Percentiles rank a stretch among this genome's conserved stretches.
phyloP scores from a whole-genome alignment of 2,113 vertebrate species.

The Oreocharis arfaki region DNA sequence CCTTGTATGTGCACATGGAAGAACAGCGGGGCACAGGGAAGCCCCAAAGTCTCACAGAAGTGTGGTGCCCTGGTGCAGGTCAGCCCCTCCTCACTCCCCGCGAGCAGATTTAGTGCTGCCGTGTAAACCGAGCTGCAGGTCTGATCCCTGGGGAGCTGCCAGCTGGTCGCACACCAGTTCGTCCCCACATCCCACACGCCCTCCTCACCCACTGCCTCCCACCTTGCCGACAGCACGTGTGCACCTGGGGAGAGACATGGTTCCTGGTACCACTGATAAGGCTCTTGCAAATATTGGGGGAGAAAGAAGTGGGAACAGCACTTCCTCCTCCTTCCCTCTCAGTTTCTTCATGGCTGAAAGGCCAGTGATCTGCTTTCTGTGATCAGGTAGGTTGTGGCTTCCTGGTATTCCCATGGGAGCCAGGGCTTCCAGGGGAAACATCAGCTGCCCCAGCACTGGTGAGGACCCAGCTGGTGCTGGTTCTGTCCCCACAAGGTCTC shows the following conservation, averaged over 20 bases:
- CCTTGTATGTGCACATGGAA: fast-evolving
- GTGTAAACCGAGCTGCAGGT: not conserved
- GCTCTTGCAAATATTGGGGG: not conserved
- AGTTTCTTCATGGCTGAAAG: not conserved
- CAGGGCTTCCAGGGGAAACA: not conserved
- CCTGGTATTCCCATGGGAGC: not conserved
- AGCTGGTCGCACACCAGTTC: not conserved
- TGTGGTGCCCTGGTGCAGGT: not conserved
- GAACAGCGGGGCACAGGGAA: not conserved
- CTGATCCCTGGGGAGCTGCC: not conserved
- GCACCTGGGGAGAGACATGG: too few relatives aligned
- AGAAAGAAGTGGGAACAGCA: not conserved
- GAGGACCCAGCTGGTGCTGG: not conserved
- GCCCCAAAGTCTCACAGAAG: not conserved
- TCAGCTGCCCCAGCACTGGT: not conserved
- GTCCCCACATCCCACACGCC: not conserved
- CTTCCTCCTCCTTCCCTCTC: not conserved
- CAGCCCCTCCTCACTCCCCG: fast-evolving
- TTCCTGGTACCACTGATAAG: not conserved
- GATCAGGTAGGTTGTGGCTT: not conserved
- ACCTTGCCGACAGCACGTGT: not conserved
- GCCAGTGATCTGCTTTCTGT: not conserved
- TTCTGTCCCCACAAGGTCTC: not conserved
- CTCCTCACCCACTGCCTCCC: not conserved
- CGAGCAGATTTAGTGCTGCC: not conserved